phyloP scores from a whole-genome alignment of 2,113 vertebrate genomes.

The Panthera leo region DNA sequence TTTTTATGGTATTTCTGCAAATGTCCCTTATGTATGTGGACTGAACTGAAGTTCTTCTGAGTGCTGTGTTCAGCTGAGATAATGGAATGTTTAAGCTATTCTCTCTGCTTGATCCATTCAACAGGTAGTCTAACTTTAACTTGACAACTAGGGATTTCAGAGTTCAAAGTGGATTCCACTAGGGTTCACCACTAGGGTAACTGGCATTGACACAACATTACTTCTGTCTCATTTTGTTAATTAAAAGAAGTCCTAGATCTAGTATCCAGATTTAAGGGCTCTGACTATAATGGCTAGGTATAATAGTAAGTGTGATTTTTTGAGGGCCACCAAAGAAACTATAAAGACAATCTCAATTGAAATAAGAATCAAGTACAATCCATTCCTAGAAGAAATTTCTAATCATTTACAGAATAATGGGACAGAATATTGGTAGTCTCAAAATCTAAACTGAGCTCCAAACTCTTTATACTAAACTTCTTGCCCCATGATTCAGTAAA shows the following conservation, averaged over 20 bases:
- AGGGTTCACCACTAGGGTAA: not conserved
- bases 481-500: not conserved
- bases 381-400: not conserved
- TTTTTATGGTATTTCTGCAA: not conserved
- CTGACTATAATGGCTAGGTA: not conserved
- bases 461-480: not conserved
- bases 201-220: not conserved
- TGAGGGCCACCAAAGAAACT: not conserved
- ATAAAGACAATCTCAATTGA: not conserved
- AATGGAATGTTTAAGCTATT: not conserved
- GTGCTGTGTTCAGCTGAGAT: not conserved
- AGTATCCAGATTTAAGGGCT: not conserved
- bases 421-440: not conserved
- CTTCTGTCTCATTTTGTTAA: not conserved
- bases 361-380: not conserved
- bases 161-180: not conserved
- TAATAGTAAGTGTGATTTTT: not conserved
- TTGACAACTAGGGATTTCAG: not conserved
- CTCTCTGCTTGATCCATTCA: not conserved
- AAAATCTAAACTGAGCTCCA: not conserved
- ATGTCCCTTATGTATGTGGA: not conserved
- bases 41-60: not conserved
- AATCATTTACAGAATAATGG: not conserved
- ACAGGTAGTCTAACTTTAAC: not conserved
- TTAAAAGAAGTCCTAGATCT: not conserved